Conservation (phyloP, 2,113 vertebrate genomes). For the Thalassoma bifasciatum region DNA sequence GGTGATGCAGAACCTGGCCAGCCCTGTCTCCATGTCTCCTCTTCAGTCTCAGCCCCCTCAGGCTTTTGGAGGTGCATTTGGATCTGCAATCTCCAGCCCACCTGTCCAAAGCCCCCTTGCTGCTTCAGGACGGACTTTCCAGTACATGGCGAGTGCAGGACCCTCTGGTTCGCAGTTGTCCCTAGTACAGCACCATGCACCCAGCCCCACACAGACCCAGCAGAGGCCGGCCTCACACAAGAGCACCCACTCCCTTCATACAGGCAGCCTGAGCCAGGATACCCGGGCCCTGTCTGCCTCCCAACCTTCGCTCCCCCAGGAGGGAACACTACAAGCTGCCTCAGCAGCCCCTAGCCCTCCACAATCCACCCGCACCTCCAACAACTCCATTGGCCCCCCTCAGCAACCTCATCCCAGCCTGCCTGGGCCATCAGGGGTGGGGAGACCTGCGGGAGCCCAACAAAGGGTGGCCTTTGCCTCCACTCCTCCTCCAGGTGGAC, state of each 20-base stretch:
- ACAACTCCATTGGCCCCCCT: conserved; percentile 83
- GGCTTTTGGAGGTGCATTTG: conserved; percentile 78
- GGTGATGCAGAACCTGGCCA: conserved; percentile 86
- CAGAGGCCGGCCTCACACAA: conserved; percentile 88
- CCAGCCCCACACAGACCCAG: conserved; percentile 84
- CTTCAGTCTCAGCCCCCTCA: conserved; percentile 84
- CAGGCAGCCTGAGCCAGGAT: conserved; percentile 89
- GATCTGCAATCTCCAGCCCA: conserved; percentile 85
- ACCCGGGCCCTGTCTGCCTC: conserved; percentile 91
- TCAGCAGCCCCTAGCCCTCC: conserved; percentile 84
- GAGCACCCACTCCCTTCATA: conserved; percentile 88
- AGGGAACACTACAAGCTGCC: conserved; percentile 79
- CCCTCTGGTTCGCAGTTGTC: conserved; percentile 90
- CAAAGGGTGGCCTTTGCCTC: conserved; percentile 82
- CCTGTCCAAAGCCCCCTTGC: conserved; percentile 88
- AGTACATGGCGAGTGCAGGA: conserved; percentile 81
- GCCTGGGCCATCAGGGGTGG: conserved; percentile 78
- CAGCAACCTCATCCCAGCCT: conserved; percentile 71
- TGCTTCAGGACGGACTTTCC: conserved; percentile 88
- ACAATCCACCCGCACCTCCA: conserved; percentile 82
- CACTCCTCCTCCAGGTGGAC: conserved; percentile 72
- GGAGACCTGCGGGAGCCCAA: conserved; percentile 75
- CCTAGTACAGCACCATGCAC: conserved; percentile 87
- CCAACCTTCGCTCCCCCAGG: conserved; percentile 93
- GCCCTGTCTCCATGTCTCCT: conserved; percentile 87